Percentiles rank a stretch among this genome's conserved stretches.
Conservation (phyloP, 2,888 invertebrate species). For the Leptinotarsa juncta region DNA sequence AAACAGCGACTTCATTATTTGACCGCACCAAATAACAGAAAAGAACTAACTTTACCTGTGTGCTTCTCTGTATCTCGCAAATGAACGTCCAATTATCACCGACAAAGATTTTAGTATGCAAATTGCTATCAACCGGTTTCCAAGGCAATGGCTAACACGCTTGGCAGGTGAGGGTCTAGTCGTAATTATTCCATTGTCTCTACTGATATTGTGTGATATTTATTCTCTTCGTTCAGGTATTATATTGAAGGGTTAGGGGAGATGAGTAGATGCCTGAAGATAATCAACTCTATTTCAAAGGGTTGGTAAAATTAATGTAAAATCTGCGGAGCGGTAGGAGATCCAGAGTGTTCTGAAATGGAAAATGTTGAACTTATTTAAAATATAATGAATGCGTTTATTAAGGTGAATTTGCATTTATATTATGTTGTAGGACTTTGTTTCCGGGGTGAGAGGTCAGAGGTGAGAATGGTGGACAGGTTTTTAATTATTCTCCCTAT, state of each 20-base stretch:
- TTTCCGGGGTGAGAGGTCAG: constrained; percentile 21
- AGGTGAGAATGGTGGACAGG: constrained; percentile 20
- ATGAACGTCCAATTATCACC: constrained; percentile 58
- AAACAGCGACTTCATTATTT: constrained; percentile 24
- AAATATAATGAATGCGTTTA: constrained; percentile 43
- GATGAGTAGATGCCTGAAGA: constrained; percentile 35
- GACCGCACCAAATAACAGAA: constrained; percentile 7
- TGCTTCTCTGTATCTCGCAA: constrained; percentile 38
- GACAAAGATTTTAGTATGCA: constrained; percentile 61
- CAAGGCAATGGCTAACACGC: constrained; percentile 56
- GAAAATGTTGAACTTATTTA: constrained; percentile 41
- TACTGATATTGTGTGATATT: constrained; percentile 55
- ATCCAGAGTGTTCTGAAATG: constrained; percentile 39
- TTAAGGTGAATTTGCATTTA: constrained; percentile 45
- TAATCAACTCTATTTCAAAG: constrained; percentile 50
- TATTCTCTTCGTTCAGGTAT: constrained; percentile 52
- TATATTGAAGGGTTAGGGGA: constrained; percentile 11
- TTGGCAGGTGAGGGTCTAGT: constrained; percentile 59
- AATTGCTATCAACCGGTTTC: constrained; percentile 59
- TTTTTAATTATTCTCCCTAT: constrained; percentile 11
- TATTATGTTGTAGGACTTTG: constrained; percentile 33
- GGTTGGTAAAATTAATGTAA: constrained; percentile 50
- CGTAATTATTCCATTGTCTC: constrained; percentile 64
- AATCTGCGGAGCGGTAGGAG: constrained; percentile 38
- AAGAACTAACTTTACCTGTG: constrained; percentile 36